phyloP scores from a whole-genome alignment of 2,888 invertebrate genomes.

The Nomada lathburiana region DNA sequence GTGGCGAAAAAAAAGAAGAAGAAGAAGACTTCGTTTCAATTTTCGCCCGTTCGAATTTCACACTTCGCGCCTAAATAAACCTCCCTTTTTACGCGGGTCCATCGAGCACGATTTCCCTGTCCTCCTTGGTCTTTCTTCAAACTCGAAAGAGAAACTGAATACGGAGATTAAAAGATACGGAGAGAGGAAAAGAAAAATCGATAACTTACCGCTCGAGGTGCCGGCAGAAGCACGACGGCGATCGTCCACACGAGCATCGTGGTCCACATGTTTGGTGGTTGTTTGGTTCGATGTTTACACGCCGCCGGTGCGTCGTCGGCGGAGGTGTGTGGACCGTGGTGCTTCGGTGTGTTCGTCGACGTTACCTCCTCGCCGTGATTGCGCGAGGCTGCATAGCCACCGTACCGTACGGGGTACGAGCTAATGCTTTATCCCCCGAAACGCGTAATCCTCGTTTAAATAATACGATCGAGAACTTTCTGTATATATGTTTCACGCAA shows the following conservation, averaged over 20 bases:
- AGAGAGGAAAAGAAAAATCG: neutral
- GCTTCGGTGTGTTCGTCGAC: constrained; percentile 64
- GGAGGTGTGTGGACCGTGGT: constrained; percentile 66
- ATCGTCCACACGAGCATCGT: constrained; percentile 82
- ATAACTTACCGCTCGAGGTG: constrained; percentile 79
- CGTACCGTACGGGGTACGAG: constrained; percentile 41
- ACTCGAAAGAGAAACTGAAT: neutral
- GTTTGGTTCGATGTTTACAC: constrained; percentile 73
- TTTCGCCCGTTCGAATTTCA: constrained; percentile 8
- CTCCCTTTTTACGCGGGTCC: neutral
- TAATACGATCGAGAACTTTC: neutral
- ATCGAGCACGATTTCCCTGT: neutral
- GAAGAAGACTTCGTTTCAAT: neutral
- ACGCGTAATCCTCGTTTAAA: constrained; percentile 33
- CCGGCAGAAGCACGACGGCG: constrained; percentile 80
- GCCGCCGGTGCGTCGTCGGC: constrained; percentile 67
- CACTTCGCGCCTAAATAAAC: constrained; percentile 18
- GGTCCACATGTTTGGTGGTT: constrained; percentile 82
- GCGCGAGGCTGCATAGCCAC: constrained; percentile 77
- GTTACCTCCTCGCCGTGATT: constrained; percentile 78
- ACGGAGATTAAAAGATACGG: neutral
- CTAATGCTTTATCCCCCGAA: constrained; percentile 10
- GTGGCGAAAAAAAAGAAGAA: neutral
- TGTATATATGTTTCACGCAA: constrained; percentile 1
- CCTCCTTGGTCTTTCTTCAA: too few relatives aligned